A percentile compares a stretch with the other conserved stretches of the same genome.
Evolutionary conservation across 2,113 vertebrate species (phyloP).

Genomic region (Ciconia maguari): DNA sequence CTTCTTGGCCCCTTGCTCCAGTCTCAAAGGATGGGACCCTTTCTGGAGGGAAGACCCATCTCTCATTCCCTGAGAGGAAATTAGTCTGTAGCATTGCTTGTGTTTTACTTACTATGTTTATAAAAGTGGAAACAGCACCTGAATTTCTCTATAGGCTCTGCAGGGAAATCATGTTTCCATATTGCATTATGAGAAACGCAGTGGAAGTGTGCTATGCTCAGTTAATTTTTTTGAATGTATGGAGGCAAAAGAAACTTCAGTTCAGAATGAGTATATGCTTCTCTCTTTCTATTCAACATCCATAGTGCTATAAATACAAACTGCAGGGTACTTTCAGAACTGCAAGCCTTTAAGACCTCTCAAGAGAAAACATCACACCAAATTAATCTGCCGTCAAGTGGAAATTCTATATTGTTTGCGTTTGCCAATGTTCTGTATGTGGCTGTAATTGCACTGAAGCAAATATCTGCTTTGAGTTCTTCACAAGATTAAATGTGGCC

Average conservation of each 20-base stretch:
- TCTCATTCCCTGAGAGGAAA: conserved; percentile 17
- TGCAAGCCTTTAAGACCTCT: conserved; percentile 57
- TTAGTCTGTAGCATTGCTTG: neutral
- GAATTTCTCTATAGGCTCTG: conserved; percentile 5
- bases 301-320: conserved; percentile 54
- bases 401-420: conserved; percentile 71
- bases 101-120: conserved; percentile 10
- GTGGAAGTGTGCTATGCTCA: conserved; percentile 3
- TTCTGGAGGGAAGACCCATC: neutral
- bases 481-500: conserved; percentile 65
- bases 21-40: neutral
- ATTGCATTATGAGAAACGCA: conserved; percentile 25
- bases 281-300: conserved; percentile 33
- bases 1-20: neutral
- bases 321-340: conserved; percentile 50
- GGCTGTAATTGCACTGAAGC: conserved; percentile 61
- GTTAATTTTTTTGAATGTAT: conserved; percentile 29
- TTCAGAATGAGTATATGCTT: neutral
- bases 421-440: conserved; percentile 63
- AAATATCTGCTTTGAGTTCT: conserved; percentile 57
- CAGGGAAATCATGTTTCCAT: conserved; percentile 44
- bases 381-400: conserved; percentile 69
- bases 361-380: conserved; percentile 67
- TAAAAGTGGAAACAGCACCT: conserved; percentile 4
- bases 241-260: conserved; percentile 34